Conservation (phyloP, 1,140 invertebrate species). For the Philotrypesis tridentata region DNA sequence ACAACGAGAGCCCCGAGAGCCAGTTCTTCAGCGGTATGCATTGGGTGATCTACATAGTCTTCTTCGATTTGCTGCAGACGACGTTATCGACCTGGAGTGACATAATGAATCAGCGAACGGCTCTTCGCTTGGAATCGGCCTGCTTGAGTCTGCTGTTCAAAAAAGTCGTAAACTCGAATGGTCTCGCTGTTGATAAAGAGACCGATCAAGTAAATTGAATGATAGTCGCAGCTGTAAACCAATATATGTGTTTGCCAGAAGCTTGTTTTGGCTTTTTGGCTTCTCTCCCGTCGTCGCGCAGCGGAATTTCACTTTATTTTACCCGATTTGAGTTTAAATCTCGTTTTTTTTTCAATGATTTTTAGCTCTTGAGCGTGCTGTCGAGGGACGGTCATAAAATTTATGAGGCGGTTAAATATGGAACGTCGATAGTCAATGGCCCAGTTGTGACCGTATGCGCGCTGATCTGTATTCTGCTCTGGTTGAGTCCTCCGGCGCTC, state of each 20-base stretch:
- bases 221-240: background rate
- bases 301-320: no score
- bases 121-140: slow-evolving; percentile 77
- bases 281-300: no score
- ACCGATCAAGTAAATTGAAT: slow-evolving; percentile 76
- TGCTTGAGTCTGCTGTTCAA: slow-evolving; percentile 78
- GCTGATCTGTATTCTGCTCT: slow-evolving; percentile 76
- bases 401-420: slow-evolving; percentile 78
- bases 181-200: slow-evolving; percentile 75
- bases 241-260: no score
- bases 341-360: slow-evolving; percentile 53
- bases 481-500: slow-evolving; percentile 79
- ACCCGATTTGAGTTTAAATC: background rate
- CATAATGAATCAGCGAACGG: slow-evolving; percentile 78
- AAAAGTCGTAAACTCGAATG: slow-evolving; percentile 77
- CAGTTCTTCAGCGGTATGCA: slow-evolving; percentile 69
- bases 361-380: slow-evolving; percentile 81
- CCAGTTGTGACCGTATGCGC: slow-evolving; percentile 78
- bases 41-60: slow-evolving; percentile 74
- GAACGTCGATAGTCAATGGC: slow-evolving; percentile 78
- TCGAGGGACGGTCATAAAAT: slow-evolving; percentile 81
- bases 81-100: slow-evolving; percentile 78
- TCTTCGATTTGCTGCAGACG: slow-evolving; percentile 76
- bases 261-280: no score
- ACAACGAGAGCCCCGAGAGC: slow-evolving; percentile 69